Evolutionary conservation across 2,113 vertebrate species (phyloP).

Genomic region (Hylia prasina): DNA sequence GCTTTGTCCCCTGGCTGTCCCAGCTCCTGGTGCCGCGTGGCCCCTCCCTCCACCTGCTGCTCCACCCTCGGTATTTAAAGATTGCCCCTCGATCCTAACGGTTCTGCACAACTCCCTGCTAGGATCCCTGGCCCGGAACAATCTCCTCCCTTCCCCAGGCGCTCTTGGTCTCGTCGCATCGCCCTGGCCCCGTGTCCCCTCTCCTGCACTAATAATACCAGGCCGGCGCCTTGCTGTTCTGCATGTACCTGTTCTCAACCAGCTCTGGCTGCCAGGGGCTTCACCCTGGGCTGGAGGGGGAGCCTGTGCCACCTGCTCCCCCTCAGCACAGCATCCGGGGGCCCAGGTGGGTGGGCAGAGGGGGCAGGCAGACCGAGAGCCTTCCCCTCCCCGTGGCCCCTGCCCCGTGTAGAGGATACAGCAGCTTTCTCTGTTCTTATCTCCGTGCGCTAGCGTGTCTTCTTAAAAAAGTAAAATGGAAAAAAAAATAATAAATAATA

Average conservation of each 20-base stretch:
- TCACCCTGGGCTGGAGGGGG: not conserved
- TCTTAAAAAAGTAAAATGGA: conserved; percentile 52
- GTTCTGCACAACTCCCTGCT: conserved; percentile 49
- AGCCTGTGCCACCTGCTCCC: not conserved
- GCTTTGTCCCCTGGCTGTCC: not conserved
- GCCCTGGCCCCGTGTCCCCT: not conserved
- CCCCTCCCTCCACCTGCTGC: not conserved
- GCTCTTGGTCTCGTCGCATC: not conserved
- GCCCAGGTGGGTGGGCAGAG: not conserved
- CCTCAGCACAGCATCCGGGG: not conserved
- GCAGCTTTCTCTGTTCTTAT: conserved; percentile 67
- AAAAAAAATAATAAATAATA: conserved; percentile 36
- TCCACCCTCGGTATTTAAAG: conserved; percentile 43
- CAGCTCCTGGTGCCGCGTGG: conserved; percentile 34
- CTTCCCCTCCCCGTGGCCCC: not conserved
- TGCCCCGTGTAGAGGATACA: conserved; percentile 65
- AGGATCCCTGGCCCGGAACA: not conserved
- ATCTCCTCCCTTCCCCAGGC: not conserved
- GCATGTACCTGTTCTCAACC: conserved; percentile 53
- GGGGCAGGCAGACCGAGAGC: not conserved
- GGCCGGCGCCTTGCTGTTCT: conserved; percentile 57
- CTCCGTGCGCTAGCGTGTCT: conserved; percentile 64
- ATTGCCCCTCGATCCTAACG: not conserved
- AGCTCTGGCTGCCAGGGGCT: not conserved
- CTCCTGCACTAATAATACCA: conserved; percentile 30